Base-by-base conservation (phyloP, 1,140 invertebrate species). In the Oedothorax gibbosus region DNA sequence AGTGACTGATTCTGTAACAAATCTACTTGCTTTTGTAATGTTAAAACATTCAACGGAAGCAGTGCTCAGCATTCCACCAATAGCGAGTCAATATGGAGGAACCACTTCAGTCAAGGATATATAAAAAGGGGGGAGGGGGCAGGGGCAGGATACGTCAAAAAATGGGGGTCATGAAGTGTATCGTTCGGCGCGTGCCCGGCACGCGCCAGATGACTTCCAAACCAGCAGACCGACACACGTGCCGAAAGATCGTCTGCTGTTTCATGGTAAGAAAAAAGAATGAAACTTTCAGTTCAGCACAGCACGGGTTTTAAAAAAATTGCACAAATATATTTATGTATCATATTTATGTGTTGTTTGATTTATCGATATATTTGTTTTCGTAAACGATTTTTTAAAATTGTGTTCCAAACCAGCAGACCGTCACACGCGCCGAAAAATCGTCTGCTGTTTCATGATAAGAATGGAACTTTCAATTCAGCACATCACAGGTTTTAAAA, bases 181-280 rank as follows among this genome's bases (percentile, higher is more conserved):
- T 66, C 62, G 77, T 51, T 68, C 77, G 77, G 64, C 77, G 77
- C 77, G 77, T 79, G 77, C 77, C 77, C 10, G 77, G 56, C 77
- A 79, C 77, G 77, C 64, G 77, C 18, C 75, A 77, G 75, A 77
- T 21, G n/a, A 53, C 9, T 71, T 71, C 21, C 9, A 18, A 77
- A 64, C 57, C 35, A 53, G 20, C 64, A 11, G 77, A 79, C 35
- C 18, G 77, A 8, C 53, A 68, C 62, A 51, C 35, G 62, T 56
- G 49, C 9, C n/a, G 8, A 54, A n/a, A 68, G 60, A 20, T 64
- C n/a, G 49, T 79, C 35, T 57, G 72, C 54, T 21, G 50, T 66
- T 9, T n/a, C 11, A 79, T 79, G 77, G 77, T 79, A 79, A 79
- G 77, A 68, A 15, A 53, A 12, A 20, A 75, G 35, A 2, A 21